phyloP scores from a whole-genome alignment of 2,888 invertebrate genomes.

The Epirrita christyi region DNA sequence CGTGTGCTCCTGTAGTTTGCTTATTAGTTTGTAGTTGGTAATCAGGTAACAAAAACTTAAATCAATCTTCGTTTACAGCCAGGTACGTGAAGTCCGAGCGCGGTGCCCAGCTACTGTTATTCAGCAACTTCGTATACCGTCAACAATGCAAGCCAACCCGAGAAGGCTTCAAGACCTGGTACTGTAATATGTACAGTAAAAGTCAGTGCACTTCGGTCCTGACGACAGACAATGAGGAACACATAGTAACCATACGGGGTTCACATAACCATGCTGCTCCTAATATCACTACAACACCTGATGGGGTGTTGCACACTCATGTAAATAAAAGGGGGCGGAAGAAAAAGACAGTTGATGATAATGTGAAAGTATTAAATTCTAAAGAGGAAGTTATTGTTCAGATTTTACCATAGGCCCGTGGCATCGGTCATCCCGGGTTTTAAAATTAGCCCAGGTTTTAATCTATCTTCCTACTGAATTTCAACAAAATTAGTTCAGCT shows the following conservation, averaged over 20 bases:
- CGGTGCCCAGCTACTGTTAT: slow-evolving; percentile 52
- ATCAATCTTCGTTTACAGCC: slow-evolving; percentile 39
- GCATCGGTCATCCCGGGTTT: too few relatives aligned
- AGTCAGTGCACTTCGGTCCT: slow-evolving; percentile 50
- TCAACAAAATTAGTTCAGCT: too few relatives aligned
- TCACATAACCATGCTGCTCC: slow-evolving; percentile 52
- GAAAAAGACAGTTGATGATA: slow-evolving; percentile 1
- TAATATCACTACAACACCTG: slow-evolving; percentile 42
- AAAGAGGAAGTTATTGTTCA: slow-evolving; percentile 11
- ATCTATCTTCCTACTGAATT: too few relatives aligned
- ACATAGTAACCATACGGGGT: slow-evolving; percentile 52
- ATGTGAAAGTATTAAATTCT: slow-evolving; percentile 2
- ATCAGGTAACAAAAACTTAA: slow-evolving; percentile 11
- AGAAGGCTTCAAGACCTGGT: slow-evolving; percentile 54
- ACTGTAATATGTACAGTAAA: slow-evolving; percentile 55
- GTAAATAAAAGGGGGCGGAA: slow-evolving; percentile 16
- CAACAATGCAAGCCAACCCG: slow-evolving; percentile 50
- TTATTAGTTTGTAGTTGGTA: slow-evolving; percentile 10
- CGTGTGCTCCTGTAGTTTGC: background rate
- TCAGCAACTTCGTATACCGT: slow-evolving; percentile 48
- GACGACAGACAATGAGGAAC: slow-evolving; percentile 48
- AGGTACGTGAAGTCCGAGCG: slow-evolving; percentile 50
- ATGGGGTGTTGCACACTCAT: slow-evolving; percentile 43
- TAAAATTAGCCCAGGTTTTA: too few relatives aligned
- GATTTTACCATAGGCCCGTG: background rate